These are phyloP conservation scores for Apodemia mormo DNA, from an alignment of 2,888 invertebrate genomes.

Conservation along the genomic window DNA sequence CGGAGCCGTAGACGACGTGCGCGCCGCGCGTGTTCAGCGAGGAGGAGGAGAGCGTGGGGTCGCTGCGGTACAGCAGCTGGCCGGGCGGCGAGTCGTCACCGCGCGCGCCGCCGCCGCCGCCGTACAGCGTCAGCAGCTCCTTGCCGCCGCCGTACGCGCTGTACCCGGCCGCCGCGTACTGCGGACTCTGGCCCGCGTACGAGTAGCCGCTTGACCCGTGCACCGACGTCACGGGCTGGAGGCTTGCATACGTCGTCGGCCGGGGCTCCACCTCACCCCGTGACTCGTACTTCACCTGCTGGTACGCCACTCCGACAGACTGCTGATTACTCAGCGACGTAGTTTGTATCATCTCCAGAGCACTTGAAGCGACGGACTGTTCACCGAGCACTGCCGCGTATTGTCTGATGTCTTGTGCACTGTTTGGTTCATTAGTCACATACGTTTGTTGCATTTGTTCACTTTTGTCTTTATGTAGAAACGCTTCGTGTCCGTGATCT, in stretches of 20 bases:
- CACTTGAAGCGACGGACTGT: constrained; percentile 50
- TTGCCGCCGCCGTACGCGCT: constrained; percentile 44
- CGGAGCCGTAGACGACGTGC: constrained; percentile 72
- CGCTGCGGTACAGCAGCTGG: constrained; percentile 83
- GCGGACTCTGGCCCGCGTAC: constrained; percentile 61
- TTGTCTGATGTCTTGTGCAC: constrained; percentile 29
- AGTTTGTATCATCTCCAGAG: constrained; percentile 69
- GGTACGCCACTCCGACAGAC: constrained; percentile 65
- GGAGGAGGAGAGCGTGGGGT: constrained; percentile 85
- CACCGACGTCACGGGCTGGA: constrained; percentile 83
- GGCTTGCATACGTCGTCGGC: constrained; percentile 82
- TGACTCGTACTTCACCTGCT: constrained; percentile 72
- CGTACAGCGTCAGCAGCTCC: constrained; percentile 50
- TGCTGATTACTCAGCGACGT: constrained; percentile 67
- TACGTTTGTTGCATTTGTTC: constrained; percentile 54
- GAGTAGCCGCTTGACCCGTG: constrained; percentile 58
- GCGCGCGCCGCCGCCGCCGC: constrained; percentile 51
- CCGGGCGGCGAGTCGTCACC: constrained; percentile 79
- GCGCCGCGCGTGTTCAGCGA: constrained; percentile 77
- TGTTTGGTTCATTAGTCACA: constrained; percentile 37
- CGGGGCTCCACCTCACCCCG: constrained; percentile 62
- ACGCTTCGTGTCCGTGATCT: constrained; percentile 58
- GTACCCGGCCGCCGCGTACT: constrained; percentile 56
- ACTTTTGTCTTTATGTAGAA: constrained; percentile 57
- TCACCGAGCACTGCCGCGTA: constrained; percentile 55